Conservation (phyloP, 2,797 vertebrate genomes). For the Neomorphus geoffroyi region DNA sequence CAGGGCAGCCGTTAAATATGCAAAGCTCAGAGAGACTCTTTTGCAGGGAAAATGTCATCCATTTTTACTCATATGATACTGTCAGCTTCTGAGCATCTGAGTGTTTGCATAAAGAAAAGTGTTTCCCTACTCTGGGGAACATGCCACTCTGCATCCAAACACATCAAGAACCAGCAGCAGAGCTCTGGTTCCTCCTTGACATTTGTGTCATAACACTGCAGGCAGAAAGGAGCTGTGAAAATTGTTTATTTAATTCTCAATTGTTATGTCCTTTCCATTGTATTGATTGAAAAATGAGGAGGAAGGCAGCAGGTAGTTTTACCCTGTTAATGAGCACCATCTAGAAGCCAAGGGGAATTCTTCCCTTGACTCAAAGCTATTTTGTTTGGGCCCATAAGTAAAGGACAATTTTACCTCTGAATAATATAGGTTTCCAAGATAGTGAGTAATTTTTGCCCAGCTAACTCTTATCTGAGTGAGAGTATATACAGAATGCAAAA, state of each 20-base stretch:
- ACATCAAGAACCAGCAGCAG: neutral
- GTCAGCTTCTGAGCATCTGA: neutral
- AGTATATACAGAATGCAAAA: neutral
- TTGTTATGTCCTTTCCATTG: neutral
- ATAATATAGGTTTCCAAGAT: neutral
- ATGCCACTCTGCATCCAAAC: neutral
- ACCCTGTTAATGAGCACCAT: neutral
- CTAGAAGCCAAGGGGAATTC: neutral
- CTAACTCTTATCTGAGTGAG: neutral
- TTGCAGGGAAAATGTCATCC: neutral
- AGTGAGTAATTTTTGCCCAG: neutral
- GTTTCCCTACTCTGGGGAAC: neutral
- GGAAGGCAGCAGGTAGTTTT: neutral
- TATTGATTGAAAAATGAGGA: neutral
- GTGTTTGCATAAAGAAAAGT: neutral
- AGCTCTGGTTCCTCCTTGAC: neutral
- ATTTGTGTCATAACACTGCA: neutral
- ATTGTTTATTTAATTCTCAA: neutral
- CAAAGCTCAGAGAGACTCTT: neutral
- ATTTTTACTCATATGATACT: neutral
- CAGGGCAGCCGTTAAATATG: neutral
- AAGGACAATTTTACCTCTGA: neutral
- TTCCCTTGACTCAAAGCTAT: neutral
- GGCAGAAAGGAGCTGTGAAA: neutral
- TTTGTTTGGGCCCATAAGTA: neutral